A percentile compares a stretch with the other conserved stretches of the same genome.
phyloP scores from a whole-genome alignment of 2,888 invertebrate species.

The Phoronis australis region DNA sequence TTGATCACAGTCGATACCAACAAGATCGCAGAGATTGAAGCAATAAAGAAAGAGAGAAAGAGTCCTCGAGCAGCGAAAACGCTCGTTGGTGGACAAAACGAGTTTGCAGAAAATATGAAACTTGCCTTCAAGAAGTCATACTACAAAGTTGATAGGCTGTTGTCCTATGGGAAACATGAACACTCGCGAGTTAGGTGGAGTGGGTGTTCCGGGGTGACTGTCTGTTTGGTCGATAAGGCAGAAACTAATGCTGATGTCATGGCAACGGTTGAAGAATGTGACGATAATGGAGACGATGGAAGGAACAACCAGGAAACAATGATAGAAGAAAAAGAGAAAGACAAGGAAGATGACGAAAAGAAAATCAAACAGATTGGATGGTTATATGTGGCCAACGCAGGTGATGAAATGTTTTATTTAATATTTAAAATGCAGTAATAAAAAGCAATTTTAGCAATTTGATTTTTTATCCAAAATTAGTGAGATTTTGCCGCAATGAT shows the following conservation, averaged over 20 bases:
- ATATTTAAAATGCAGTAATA: no score
- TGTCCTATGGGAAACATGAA: conserved; percentile 48
- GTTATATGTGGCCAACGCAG: conserved; percentile 45
- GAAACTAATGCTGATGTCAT: conserved; percentile 1
- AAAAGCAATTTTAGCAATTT: no score
- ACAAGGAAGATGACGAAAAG: background rate
- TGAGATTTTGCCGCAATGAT: no score
- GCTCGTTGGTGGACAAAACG: no score
- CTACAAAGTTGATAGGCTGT: conserved; percentile 35
- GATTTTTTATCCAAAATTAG: no score
- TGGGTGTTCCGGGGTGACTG: conserved; percentile 41
- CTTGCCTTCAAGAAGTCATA: conserved; percentile 39
- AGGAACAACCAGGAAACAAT: no score
- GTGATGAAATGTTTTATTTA: no score
- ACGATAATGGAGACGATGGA: no score
- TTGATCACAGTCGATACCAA: conserved; percentile 10
- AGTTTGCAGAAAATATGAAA: conserved; percentile 28
- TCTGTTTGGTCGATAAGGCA: conserved; percentile 20
- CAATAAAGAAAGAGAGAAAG: conserved; percentile 6
- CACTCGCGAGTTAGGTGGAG: conserved; percentile 48
- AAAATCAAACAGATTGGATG: conserved; percentile 20
- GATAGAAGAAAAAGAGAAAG: background rate
- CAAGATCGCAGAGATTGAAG: conserved; percentile 1
- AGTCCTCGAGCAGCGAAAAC: conserved; percentile 11
- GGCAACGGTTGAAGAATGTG: conserved; percentile 8